Conservation (phyloP, 2,797 vertebrate genomes). For the Cyprinella venusta region DNA sequence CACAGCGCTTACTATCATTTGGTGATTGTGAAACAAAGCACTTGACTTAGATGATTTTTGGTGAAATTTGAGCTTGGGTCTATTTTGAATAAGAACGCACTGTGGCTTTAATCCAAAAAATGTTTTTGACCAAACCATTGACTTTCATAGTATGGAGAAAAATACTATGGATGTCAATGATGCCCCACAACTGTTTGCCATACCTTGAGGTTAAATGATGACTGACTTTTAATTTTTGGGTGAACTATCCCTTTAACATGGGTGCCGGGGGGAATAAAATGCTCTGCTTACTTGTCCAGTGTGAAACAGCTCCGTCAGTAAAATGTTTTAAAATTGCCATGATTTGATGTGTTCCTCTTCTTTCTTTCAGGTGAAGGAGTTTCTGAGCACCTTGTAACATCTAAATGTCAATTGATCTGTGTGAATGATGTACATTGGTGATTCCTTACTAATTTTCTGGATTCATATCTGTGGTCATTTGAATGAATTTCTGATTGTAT, state of each 20-base stretch:
- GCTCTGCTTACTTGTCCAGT: not conserved
- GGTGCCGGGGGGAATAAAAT: not conserved
- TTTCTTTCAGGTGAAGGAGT: constrained; percentile 70
- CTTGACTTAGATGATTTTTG: too few relatives aligned
- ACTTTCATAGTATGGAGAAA: too few relatives aligned
- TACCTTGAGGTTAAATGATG: not conserved
- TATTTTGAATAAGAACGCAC: too few relatives aligned
- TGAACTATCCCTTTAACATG: not conserved
- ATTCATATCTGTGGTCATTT: not conserved
- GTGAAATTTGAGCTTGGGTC: too few relatives aligned
- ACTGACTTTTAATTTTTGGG: not conserved
- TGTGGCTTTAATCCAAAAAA: too few relatives aligned
- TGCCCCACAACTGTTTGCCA: too few relatives aligned
- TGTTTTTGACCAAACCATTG: too few relatives aligned
- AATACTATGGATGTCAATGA: too few relatives aligned
- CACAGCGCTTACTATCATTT: not conserved
- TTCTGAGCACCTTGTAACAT: constrained; percentile 61
- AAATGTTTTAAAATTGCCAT: not conserved
- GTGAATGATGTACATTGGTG: not conserved
- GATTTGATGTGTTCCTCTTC: not conserved
- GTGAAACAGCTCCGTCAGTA: not conserved
- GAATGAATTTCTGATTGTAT: not conserved
- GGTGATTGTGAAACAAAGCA: too few relatives aligned
- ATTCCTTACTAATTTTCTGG: not conserved
- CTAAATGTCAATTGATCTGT: not conserved